Evolutionary conservation across 1,140 invertebrate species (phyloP), one percentile per base, ranked within the genome.

Genomic region (Conus betulinus): DNA sequence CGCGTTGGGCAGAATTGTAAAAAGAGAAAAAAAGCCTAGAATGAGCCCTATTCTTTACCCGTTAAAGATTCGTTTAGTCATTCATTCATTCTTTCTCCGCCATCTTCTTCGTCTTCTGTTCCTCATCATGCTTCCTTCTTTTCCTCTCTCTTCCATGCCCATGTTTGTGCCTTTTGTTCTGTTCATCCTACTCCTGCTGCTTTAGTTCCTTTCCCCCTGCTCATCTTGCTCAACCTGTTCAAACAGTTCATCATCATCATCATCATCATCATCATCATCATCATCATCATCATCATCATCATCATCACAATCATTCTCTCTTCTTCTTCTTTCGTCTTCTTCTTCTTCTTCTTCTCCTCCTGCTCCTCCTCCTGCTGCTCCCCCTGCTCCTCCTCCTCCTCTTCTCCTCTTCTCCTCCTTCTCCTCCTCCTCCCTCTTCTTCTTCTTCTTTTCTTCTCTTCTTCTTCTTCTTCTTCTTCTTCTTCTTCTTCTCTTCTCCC

Each of bases 381-480:
- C 39, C 3, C 39, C 39, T 39, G 0, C 39, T 39, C 39, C 39
- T 39, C 39, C 39, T 39, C 39, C 39, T 39, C 39, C 39, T 23
- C n/a, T n/a, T 17, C 17, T 74, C 67, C 25, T 23, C 23, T 86
- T 23, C 55, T 86, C 15, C 6, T 86, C 1, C 57, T 71, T 67
- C 23, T 86, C 60, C 6, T 51, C 39, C n/a, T 5, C 39, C 17
- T 25, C 39, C 4, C 39, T 23, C 7, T 86, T 67, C 27, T 86
- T 27, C 27, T 25, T 67, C 8, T 67, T 23, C 25, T 20, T 20
- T 20, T n/a, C n/a, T n/a, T n/a, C n/a, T n/a, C n/a, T 23, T 23
- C 23, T 86, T 23, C 55, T 86, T 27, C 6, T 86, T n/a, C 57
- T 71, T 67, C 23, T 86, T 23, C 7, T 86, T 67, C 27, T 86